phyloP scores from a whole-genome alignment of 2,113 vertebrate species.

The Alosa alosa region DNA sequence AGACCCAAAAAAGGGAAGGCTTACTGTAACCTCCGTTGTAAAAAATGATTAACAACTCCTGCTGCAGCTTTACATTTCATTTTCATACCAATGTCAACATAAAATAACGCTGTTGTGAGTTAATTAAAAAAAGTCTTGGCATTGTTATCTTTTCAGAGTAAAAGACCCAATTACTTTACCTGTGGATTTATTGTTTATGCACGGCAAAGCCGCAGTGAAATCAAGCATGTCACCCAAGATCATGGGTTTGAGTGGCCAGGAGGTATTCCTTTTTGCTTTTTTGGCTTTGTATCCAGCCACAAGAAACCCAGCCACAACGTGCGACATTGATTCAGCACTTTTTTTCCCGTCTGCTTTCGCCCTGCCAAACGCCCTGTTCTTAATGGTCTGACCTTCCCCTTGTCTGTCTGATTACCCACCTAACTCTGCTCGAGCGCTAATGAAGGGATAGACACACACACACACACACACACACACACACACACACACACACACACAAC shows the following conservation, averaged over 20 bases:
- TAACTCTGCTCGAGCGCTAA: neutral
- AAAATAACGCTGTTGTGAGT: neutral
- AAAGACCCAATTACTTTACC: neutral
- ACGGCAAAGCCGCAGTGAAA: neutral
- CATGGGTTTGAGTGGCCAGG: neutral
- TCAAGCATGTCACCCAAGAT: neutral
- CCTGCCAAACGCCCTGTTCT: neutral
- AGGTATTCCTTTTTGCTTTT: neutral
- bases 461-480: neutral
- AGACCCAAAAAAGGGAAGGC: neutral
- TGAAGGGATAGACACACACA: neutral
- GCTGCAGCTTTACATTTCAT: neutral
- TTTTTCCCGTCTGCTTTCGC: neutral
- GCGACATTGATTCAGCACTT: constrained; percentile 4
- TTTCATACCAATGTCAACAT: neutral
- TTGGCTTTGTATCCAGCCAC: neutral
- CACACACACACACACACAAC: neutral
- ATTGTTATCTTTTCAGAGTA: neutral
- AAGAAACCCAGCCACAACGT: neutral
- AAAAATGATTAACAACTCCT: neutral
- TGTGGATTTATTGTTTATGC: neutral
- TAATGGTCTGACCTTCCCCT: neutral
- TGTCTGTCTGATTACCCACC: neutral
- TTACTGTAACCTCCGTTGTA: neutral
- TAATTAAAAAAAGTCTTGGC: neutral